Conservation (phyloP, 2,888 invertebrate genomes). For the Sussaba pulchella region DNA sequence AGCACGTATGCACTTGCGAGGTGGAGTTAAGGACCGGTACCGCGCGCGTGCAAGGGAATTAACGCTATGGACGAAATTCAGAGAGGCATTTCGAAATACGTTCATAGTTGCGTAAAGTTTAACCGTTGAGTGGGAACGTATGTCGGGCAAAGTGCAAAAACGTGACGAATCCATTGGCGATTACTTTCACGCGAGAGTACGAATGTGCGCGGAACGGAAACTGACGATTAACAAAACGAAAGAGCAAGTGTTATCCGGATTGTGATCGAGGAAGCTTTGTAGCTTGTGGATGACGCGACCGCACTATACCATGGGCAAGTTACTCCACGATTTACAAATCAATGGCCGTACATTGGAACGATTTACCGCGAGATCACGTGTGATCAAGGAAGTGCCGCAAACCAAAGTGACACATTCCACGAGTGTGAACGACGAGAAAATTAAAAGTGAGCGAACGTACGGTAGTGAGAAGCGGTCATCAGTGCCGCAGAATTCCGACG, state of each 20-base stretch:
- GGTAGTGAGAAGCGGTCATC: not conserved
- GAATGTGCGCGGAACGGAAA: constrained; percentile 2
- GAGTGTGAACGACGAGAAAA: not conserved
- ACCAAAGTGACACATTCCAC: constrained; percentile 18
- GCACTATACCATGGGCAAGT: not conserved
- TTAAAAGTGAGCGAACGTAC: not conserved
- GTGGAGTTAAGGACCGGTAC: constrained; percentile 31
- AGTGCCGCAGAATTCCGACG: constrained; percentile 11
- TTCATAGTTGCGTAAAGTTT: constrained; percentile 23
- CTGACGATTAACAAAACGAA: constrained; percentile 1
- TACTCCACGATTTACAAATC: constrained; percentile 20
- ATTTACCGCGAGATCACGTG: too few relatives aligned
- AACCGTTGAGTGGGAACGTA: constrained; percentile 17
- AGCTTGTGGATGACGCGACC: not conserved
- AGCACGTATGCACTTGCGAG: constrained; percentile 27
- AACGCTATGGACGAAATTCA: constrained; percentile 14
- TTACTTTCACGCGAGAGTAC: constrained; percentile 19
- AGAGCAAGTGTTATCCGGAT: constrained; percentile 37
- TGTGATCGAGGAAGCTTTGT: constrained; percentile 26
- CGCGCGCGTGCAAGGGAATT: not conserved
- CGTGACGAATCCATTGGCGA: constrained; percentile 6
- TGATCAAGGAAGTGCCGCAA: not conserved
- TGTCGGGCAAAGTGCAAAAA: not conserved
- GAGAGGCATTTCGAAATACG: constrained; percentile 1
- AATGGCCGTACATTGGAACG: not conserved